Conservation (phyloP, 2,113 vertebrate species). For the Mus musculus region GRCm39 chr16:6569501-6570000, state of each 20-base stretch:
- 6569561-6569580: not conserved
- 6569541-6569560: not conserved
- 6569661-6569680: not conserved
- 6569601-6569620: not conserved
- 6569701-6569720: not conserved
- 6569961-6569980: not conserved
- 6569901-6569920: not conserved
- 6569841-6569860: not conserved
- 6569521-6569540: not conserved
- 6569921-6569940: not conserved
- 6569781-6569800: rapidly evolving
- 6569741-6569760: not conserved
- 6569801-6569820: too few relatives aligned
- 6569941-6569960: not conserved
- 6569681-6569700: not conserved
- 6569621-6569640: not conserved
- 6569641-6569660: not conserved
- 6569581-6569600: not conserved
- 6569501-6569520: too few relatives aligned
- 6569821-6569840: not conserved
- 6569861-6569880: not conserved
- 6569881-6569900: not conserved
- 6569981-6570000: not conserved
- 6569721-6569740: not conserved
- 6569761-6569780: not conserved